These are phyloP conservation scores for Frankliniella fusca DNA, from an alignment of 2,888 invertebrate genomes.

Conservation along the genomic window DNA sequence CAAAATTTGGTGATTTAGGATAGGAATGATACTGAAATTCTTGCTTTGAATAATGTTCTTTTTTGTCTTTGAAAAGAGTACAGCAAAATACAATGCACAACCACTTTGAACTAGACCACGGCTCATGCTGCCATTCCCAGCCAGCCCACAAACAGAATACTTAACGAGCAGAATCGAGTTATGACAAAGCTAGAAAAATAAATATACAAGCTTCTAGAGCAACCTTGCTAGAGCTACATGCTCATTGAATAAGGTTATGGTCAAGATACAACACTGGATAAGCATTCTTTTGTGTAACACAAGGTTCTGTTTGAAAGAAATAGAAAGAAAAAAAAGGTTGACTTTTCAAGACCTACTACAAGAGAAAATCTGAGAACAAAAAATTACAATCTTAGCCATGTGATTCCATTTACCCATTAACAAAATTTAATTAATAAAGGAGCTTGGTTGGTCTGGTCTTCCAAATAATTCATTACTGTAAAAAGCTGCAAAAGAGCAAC, in stretches of 20 bases:
- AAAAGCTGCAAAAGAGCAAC: background rate
- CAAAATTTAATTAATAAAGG: background rate
- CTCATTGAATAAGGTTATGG: background rate
- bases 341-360: background rate
- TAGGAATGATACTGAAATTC: background rate
- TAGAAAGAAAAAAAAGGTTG: background rate
- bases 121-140: background rate
- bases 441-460: background rate
- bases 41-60: background rate
- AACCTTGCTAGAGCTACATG: background rate
- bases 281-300: background rate
- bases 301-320: background rate
- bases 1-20: background rate
- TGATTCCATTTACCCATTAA: background rate
- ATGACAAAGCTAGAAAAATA: background rate
- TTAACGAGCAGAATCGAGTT: background rate
- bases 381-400: background rate
- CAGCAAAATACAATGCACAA: slow-evolving; percentile 17
- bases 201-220: background rate
- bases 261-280: background rate
- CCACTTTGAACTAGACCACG: background rate
- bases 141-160: background rate
- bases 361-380: background rate
- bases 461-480: background rate
- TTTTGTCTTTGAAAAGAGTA: background rate